Base-by-base conservation (phyloP, 2,113 vertebrate species). In the Mandrillus leucophaeus region DNA sequence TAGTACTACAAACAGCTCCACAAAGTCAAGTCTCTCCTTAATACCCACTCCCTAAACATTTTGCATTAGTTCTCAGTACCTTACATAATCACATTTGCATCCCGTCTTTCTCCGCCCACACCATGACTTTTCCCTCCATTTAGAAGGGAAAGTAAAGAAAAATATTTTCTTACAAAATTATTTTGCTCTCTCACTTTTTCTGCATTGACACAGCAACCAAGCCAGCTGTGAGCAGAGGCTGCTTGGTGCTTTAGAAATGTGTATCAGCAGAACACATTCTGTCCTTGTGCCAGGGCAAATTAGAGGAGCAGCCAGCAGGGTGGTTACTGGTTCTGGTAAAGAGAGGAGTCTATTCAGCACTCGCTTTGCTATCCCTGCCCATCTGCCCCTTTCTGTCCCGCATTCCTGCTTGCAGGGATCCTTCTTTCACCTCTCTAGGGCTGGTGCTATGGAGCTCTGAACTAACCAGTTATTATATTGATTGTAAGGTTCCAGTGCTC, bases 101-200 rank as follows among this genome's bases (percentile, higher is more conserved):
- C 52, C 12, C 2, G 0, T 87, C 68, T 82, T 30, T 68, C 40
- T 43, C 40, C 27, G 1, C 14, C 12, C 16, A 48, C 17, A 72
- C 32, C 25, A 50, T 27, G 18, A 66, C 35, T 94, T 96, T 90
- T 48, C 55, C 59, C 66, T 93, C 59, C 30, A 0, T 68, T 68
- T 68, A 45, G 75, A 83, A 30, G 6, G 9, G 10, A 32, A 84
- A 59, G 83, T 50, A 45, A 61, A 88, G 38, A 82, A 90, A 95
- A 89, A 61, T 3, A 7, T 95, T 87, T 59, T 50, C 66, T 84
- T 76, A 64, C 35, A 85, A 88, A 96, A 80, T 88, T 88, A 20
- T 80, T 70, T 55, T 94, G 27, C 52, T 57, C 48, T 92, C 61
- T 94, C 25, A 8, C n/a, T 90, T 93, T 93, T 73, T 90, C 52